A percentile compares a stretch with the other conserved stretches of the same genome.
Evolutionary conservation across 2,888 invertebrate species (phyloP).

Genomic region (Brenthis daphne): DNA sequence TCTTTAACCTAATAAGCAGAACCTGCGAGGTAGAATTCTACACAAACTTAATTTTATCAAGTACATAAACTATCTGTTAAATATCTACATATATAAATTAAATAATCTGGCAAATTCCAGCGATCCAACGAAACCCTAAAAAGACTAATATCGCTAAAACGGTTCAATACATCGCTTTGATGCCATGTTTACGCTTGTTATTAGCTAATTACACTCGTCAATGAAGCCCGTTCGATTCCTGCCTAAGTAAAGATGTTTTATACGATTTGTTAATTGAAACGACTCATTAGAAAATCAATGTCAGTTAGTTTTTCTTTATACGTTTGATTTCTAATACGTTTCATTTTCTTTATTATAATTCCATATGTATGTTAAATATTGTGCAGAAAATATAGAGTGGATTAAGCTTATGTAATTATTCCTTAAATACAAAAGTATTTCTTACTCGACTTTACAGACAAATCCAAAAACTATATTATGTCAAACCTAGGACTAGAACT

Average conservation of each 20-base stretch:
- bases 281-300: constrained; percentile 25
- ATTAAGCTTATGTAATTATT: too few relatives aligned
- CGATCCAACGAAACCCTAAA: constrained; percentile 50
- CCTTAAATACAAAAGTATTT: too few relatives aligned
- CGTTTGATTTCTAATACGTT: not conserved
- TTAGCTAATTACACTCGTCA: constrained; percentile 49
- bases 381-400: not conserved
- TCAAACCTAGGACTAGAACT: too few relatives aligned
- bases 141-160: constrained; percentile 42
- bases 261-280: constrained; percentile 37
- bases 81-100: not conserved
- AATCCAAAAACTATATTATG: too few relatives aligned
- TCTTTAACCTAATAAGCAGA: too few relatives aligned
- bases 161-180: constrained; percentile 40
- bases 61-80: too few relatives aligned
- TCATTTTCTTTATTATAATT: not conserved
- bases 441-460: too few relatives aligned
- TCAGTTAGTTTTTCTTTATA: constrained; percentile 17
- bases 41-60: too few relatives aligned
- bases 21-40: too few relatives aligned
- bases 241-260: constrained; percentile 36
- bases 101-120: constrained; percentile 60
- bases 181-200: constrained; percentile 44
- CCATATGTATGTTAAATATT: not conserved
- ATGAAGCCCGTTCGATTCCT: constrained; percentile 39